A percentile compares a stretch with the other conserved stretches of the same genome.
These are phyloP conservation scores for Ambastaia sidthimunki DNA, from an alignment of 2,797 vertebrate species.

Conservation along the genomic window DNA sequence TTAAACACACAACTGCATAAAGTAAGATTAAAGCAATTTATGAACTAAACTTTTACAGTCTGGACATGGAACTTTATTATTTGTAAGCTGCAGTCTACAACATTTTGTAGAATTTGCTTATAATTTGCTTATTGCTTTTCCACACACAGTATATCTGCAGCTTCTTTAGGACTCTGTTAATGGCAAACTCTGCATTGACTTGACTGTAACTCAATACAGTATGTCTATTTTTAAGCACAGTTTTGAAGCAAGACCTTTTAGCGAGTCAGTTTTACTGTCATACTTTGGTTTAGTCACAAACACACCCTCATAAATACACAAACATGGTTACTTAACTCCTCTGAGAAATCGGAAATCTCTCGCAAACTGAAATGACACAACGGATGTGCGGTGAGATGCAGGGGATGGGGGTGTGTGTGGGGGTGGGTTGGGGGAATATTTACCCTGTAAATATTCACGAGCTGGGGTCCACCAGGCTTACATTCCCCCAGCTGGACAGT, in stretches of 20 bases:
- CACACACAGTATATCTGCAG: slow-evolving; percentile 46
- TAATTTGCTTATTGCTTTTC: neutral
- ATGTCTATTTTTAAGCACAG: slow-evolving; percentile 80
- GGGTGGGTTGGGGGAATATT: no score
- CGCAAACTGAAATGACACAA: slow-evolving; percentile 43
- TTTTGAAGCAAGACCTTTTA: slow-evolving; percentile 86
- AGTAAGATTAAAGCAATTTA: neutral
- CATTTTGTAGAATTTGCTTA: neutral
- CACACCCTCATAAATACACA: slow-evolving; percentile 7
- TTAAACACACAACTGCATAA: no score
- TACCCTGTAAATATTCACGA: slow-evolving; percentile 62
- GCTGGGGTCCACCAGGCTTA: slow-evolving; percentile 56
- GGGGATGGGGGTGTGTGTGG: neutral
- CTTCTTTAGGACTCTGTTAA: slow-evolving; percentile 70
- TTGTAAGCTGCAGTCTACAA: neutral
- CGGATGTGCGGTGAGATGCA: slow-evolving; percentile 14
- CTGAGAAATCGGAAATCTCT: slow-evolving; percentile 40
- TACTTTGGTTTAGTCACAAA: slow-evolving; percentile 9
- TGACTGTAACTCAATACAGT: slow-evolving; percentile 79
- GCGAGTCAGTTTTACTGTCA: slow-evolving; percentile 72
- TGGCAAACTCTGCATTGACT: slow-evolving; percentile 75
- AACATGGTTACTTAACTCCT: slow-evolving; percentile 47
- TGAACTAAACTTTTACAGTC: neutral
- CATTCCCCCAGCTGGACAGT: slow-evolving; percentile 60
- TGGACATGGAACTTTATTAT: neutral